Evolutionary conservation across 1,140 invertebrate species (phyloP).

Genomic region (Antheraea mylitta): DNA sequence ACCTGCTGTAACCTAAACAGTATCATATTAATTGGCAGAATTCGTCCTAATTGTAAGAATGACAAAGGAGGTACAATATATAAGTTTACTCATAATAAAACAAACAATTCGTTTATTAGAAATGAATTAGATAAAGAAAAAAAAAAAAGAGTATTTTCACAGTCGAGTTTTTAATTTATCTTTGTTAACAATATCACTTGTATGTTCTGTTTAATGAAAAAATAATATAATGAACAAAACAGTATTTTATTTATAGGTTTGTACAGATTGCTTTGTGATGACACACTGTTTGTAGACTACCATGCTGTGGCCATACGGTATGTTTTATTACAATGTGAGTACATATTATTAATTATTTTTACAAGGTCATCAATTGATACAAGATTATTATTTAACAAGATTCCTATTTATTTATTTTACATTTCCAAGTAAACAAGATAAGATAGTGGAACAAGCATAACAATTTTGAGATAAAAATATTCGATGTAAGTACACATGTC

Average conservation of each 20-base stretch:
- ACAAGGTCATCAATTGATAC: background rate
- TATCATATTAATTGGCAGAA: too few species aligned
- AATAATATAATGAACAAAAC: too few species aligned
- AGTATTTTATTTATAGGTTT: background rate
- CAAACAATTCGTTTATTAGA: too few species aligned
- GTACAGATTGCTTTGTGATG: background rate
- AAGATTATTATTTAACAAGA: background rate
- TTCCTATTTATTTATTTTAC: constrained; percentile 5
- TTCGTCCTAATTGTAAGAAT: too few species aligned
- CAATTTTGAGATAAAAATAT: background rate
- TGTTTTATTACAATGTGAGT: background rate
- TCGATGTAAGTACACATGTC: background rate
- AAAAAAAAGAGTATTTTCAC: too few species aligned
- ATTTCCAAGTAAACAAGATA: background rate
- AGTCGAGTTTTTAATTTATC: too few species aligned
- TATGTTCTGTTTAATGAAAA: too few species aligned
- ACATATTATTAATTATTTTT: background rate
- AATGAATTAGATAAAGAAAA: too few species aligned
- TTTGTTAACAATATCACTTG: too few species aligned
- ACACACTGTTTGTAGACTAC: background rate
- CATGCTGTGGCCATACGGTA: background rate
- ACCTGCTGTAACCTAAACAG: too few species aligned
- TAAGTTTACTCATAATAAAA: too few species aligned
- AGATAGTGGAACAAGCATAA: constrained; percentile 8
- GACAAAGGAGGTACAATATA: too few species aligned